Evolutionary conservation across 1,140 invertebrate genomes (phyloP).

Genomic region (Bombus cullumanus): DNA sequence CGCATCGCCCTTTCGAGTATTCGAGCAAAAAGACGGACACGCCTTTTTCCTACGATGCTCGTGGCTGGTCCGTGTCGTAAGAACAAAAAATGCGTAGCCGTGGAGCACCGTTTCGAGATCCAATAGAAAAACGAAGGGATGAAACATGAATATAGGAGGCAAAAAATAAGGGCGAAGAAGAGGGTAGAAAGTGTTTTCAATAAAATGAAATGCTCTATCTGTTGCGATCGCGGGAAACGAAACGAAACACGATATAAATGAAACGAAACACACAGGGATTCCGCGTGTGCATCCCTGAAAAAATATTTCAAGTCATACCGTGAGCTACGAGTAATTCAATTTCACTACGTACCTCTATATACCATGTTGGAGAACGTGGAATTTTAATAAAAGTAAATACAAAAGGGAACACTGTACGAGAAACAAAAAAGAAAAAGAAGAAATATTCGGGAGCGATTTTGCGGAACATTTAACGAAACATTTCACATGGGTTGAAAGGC

Average conservation of each 20-base stretch:
- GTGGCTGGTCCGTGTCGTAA: background rate
- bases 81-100: background rate
- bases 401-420: background rate
- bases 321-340: background rate
- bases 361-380: background rate
- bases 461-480: background rate
- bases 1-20: background rate
- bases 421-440: too few species aligned
- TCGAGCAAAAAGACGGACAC: background rate
- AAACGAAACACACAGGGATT: background rate
- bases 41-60: background rate
- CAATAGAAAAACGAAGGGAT: background rate
- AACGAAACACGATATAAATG: background rate
- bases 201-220: background rate
- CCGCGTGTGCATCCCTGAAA: background rate
- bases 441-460: background rate
- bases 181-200: background rate
- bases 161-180: background rate
- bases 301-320: background rate
- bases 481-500: conserved; percentile 10
- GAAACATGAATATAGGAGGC: background rate
- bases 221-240: background rate
- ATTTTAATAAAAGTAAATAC: conserved; percentile 1
- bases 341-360: background rate
- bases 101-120: background rate